Evolutionary conservation across 2,797 vertebrate species (phyloP).

Genomic region (Sebastes trivittatus): DNA sequence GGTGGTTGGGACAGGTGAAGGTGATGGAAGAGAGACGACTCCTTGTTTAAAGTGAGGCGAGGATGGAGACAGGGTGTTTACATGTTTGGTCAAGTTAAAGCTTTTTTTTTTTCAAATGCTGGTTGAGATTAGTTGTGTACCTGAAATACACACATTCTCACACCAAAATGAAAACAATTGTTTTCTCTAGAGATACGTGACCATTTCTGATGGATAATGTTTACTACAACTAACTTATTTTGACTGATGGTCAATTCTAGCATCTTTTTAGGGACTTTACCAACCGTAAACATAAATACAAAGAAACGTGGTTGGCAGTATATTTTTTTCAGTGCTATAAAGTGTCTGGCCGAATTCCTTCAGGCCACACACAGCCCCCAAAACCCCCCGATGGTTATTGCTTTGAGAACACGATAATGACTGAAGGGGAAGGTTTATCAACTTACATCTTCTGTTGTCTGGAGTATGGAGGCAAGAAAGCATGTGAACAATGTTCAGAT

Average conservation of each 20-base stretch:
- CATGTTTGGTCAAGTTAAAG: neutral
- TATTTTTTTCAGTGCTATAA: neutral
- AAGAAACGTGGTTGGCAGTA: neutral
- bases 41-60: neutral
- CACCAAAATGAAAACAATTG: neutral
- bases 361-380: neutral
- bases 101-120: neutral
- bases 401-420: neutral
- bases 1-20: constrained; percentile 2
- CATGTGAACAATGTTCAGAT: too few relatives aligned
- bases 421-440: neutral
- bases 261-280: neutral
- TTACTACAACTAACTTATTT: neutral
- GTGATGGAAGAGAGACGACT: neutral
- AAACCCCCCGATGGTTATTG: neutral
- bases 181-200: neutral
- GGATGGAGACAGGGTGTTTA: neutral
- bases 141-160: neutral
- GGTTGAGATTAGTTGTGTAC: neutral
- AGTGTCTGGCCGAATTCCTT: neutral
- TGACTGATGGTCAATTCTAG: neutral
- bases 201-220: neutral
- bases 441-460: neutral
- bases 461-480: neutral
- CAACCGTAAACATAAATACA: neutral